These are phyloP conservation scores for Nebria salina DNA, from an alignment of 2,888 invertebrate genomes.

Conservation along the genomic window DNA sequence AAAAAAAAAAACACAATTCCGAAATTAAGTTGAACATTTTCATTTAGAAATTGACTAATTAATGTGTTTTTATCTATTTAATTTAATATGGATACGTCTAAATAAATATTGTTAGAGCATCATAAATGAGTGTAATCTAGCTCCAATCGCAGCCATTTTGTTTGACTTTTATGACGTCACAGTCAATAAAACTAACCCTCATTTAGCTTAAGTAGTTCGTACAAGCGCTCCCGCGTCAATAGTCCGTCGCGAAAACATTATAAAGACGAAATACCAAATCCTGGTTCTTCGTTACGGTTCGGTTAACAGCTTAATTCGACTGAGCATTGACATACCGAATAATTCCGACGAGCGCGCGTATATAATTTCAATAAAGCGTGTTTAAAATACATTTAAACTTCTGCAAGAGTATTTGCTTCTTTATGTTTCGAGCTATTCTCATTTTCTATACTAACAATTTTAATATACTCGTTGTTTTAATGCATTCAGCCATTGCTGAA, in stretches of 20 bases:
- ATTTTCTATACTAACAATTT: background rate
- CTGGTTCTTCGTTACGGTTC: background rate
- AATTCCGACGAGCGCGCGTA: background rate
- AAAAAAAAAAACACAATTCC: too few species aligned
- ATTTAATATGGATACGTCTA: background rate
- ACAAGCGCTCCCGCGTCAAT: background rate
- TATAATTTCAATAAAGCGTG: background rate
- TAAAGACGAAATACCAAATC: background rate
- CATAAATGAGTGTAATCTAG: background rate
- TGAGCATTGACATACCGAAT: background rate
- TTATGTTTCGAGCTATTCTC: background rate
- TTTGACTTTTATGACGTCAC: slow-evolving; percentile 1
- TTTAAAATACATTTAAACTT: background rate
- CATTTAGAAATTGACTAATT: too few species aligned
- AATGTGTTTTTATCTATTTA: too few species aligned
- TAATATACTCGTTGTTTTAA: background rate
- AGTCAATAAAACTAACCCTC: slow-evolving; percentile 1
- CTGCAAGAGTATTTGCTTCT: background rate
- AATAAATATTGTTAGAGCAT: background rate
- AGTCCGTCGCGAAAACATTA: background rate
- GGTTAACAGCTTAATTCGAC: background rate
- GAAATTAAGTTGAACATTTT: too few species aligned
- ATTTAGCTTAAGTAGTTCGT: background rate
- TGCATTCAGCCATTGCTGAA: too few species aligned
- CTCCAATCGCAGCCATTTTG: background rate